Evolutionary conservation across 2,888 invertebrate genomes (phyloP).

Genomic region (Neria commutata): DNA sequence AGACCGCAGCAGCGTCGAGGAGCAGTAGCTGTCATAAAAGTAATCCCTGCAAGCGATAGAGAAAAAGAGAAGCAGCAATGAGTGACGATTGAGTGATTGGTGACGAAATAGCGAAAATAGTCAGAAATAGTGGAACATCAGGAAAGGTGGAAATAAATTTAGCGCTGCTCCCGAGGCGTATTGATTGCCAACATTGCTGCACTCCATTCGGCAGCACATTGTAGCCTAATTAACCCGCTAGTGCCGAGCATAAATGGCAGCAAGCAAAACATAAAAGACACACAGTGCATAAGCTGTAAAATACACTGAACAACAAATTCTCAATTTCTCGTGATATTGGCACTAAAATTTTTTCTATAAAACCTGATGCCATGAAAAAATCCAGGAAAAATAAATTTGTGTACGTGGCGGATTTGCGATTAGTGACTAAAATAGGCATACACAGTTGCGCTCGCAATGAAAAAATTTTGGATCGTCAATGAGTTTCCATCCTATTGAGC

Average conservation of each 20-base stretch:
- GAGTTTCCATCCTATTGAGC: no score
- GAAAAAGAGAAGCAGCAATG: background rate
- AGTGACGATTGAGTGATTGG: background rate
- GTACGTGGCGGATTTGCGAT: no score
- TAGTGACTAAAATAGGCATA: no score
- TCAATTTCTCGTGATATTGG: no score
- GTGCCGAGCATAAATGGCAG: background rate
- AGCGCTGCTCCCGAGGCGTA: conserved; percentile 27
- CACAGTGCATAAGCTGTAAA: no score
- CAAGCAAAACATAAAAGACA: conserved; percentile 2
- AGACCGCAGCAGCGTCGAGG: conserved; percentile 57
- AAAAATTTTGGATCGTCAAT: no score
- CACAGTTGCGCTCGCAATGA: no score
- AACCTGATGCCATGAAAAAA: no score
- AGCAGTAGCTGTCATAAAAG: conserved; percentile 66
- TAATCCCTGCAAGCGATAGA: conserved; percentile 64
- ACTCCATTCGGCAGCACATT: conserved; percentile 40
- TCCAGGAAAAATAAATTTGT: no score
- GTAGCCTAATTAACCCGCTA: conserved; percentile 35
- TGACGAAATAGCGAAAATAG: background rate
- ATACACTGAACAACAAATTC: no score
- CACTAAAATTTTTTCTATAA: no score
- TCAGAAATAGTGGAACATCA: background rate
- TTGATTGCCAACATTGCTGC: conserved; percentile 33
- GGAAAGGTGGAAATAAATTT: background rate